Conservation (phyloP, 2,113 vertebrate genomes). For the Sakesphorus luctuosus region DNA sequence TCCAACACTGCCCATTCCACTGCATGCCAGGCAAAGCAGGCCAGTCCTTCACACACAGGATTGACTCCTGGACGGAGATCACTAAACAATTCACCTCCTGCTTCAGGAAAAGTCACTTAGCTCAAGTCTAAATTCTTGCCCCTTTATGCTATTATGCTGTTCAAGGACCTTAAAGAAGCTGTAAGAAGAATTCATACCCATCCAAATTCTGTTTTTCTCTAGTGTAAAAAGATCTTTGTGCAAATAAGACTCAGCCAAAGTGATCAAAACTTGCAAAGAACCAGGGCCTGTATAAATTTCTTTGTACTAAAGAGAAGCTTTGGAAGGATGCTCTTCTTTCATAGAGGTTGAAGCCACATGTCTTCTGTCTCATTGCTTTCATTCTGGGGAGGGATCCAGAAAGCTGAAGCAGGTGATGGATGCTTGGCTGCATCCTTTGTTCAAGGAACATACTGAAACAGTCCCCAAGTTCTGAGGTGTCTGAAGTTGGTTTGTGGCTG, state of each 20-base stretch:
- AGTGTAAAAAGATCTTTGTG: background rate
- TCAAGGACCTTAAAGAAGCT: background rate
- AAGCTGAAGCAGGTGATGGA: background rate
- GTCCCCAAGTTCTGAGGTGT: background rate
- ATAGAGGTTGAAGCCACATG: background rate
- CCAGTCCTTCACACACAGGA: background rate
- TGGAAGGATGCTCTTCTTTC: background rate
- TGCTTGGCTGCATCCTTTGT: background rate
- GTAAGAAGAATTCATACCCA: background rate
- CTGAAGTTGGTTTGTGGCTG: background rate
- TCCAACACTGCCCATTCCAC: background rate
- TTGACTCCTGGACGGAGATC: background rate
- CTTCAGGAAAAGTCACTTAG: background rate
- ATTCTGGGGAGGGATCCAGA: background rate
- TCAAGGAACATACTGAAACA: background rate
- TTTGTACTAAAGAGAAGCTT: background rate
- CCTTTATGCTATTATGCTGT: background rate
- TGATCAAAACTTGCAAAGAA: background rate
- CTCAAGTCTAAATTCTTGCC: background rate
- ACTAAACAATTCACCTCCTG: background rate
- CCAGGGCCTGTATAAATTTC: background rate
- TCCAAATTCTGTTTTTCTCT: background rate
- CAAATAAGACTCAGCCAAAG: background rate
- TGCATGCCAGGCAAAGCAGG: background rate
- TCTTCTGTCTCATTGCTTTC: background rate